These are phyloP conservation scores for Ornithorhynchus anatinus DNA, from an alignment of 2,113 vertebrate species.

Conservation along the genomic window DNA sequence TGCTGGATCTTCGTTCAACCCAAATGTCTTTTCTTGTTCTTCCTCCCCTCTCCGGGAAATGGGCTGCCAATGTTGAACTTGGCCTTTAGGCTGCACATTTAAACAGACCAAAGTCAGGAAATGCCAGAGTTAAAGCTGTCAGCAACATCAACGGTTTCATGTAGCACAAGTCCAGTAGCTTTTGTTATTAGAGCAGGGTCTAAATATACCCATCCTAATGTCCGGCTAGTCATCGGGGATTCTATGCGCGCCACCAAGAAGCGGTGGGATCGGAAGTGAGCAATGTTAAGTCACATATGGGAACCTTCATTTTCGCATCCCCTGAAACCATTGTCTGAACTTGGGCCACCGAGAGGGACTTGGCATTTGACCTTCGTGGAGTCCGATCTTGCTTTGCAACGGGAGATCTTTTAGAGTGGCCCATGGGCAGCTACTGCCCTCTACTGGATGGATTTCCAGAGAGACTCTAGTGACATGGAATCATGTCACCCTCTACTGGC, in stretches of 20 bases:
- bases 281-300: too few species aligned
- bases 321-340: not conserved
- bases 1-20: too few species aligned
- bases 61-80: not conserved
- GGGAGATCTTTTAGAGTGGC: fast-evolving
- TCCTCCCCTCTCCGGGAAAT: too few species aligned
- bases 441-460: not conserved
- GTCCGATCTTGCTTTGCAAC: not conserved
- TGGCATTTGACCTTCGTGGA: not conserved
- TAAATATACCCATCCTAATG: conserved; percentile 7
- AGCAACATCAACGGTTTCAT: not conserved
- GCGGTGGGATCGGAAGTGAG: too few species aligned
- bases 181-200: not conserved
- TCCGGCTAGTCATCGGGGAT: not conserved
- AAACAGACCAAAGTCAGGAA: not conserved
- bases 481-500: conserved; percentile 24
- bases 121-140: not conserved
- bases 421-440: not conserved
- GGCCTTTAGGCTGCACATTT: not conserved
- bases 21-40: too few species aligned
- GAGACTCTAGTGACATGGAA: not conserved
- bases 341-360: fast-evolving
- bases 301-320: not conserved
- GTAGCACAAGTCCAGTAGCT: not conserved
- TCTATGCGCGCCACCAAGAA: too few species aligned